Base-by-base conservation (phyloP, 2,888 invertebrate genomes). In the Celastrina argiolus region DNA sequence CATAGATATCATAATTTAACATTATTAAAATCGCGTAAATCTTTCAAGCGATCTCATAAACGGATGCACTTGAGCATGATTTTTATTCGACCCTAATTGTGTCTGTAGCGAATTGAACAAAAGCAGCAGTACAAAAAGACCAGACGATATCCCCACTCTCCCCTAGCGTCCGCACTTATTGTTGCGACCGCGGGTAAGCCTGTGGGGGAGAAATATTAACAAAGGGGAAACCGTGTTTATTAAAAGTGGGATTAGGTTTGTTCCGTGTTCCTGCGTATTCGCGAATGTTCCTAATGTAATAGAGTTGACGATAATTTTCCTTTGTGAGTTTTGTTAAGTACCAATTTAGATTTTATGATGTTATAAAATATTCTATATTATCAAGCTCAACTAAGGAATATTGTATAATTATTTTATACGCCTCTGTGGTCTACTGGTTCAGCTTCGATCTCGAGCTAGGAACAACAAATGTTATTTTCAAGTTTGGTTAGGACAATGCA, bases 241-340 rank as follows among this genome's bases (percentile, higher is more conserved):
- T 81, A 79, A 75, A 74, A 74, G 73, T 71, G 74, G 81, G 78
- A 79, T 83, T 80, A 80, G 74, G 71, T 68, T 71, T 70, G 71
- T 70, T 68, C 70, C 68, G 67, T 63, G 68, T 64, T 68, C 69
- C 68, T 65, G 68, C 67, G 65, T 63, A 10, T 59, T 69, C 63
- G 67, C 68, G 69, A 68, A 71, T 61, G 61, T 61, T 68, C 56
- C 10, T 67, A 66, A 63, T 22, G 34, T 59, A 16, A 59, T 10
- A 16, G 22, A 18, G 59, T 16, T 31, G 31, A 59, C 10, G 14
- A 26, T 12, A 36, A 56, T 56, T 28, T 26, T 14, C 31, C 10
- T 61, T 39, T 61, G 61, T 31, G 18, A 45, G 45, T 51, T 51
- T 3, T 18, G 12, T 51, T 8, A 1, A 8, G 1, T 10, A 12